Conservation (phyloP, 2,888 invertebrate species). For the Caenorhabditis angaria region DNA sequence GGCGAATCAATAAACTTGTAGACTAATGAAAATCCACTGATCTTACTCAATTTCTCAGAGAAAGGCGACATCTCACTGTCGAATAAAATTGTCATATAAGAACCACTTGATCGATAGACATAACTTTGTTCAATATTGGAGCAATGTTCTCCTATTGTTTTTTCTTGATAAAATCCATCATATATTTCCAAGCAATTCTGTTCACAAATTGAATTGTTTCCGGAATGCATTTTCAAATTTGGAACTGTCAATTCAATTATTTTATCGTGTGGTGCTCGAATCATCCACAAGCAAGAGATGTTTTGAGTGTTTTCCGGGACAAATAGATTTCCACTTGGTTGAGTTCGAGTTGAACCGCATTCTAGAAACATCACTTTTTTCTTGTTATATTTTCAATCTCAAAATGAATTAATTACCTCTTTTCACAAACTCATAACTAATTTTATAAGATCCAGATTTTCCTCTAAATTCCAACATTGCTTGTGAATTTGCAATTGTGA, state of each 20-base stretch:
- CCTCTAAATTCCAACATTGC: conserved; percentile 51
- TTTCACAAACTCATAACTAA: conserved; percentile 39
- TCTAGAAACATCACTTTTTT: too few species aligned
- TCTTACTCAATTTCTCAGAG: too few species aligned
- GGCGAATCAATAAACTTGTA: too few species aligned
- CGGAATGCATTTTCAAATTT: conserved; percentile 49
- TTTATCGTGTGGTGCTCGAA: conserved; percentile 40
- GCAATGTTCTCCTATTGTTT: conserved; percentile 39
- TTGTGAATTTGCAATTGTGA: conserved; percentile 46
- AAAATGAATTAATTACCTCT: conserved; percentile 26
- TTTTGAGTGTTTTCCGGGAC: conserved; percentile 45
- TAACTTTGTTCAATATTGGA: conserved; percentile 17
- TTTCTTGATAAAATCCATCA: conserved; percentile 46
- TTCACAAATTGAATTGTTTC: conserved; percentile 49
- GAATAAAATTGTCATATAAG: conserved; percentile 42
- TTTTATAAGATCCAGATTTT: conserved; percentile 33
- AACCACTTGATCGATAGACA: conserved; percentile 46
- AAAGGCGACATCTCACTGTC: too few species aligned
- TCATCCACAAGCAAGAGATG: conserved; percentile 51
- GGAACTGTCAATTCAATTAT: conserved; percentile 59
- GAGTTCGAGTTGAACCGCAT: conserved; percentile 51
- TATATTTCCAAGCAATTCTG: conserved; percentile 58
- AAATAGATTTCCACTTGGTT: conserved; percentile 35
- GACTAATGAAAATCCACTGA: conserved; percentile 48
- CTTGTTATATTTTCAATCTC: too few species aligned